Evolutionary conservation across 2,113 vertebrate species (phyloP), one percentile per base, ranked within the genome.

Genomic region (Carlito syrichta): DNA sequence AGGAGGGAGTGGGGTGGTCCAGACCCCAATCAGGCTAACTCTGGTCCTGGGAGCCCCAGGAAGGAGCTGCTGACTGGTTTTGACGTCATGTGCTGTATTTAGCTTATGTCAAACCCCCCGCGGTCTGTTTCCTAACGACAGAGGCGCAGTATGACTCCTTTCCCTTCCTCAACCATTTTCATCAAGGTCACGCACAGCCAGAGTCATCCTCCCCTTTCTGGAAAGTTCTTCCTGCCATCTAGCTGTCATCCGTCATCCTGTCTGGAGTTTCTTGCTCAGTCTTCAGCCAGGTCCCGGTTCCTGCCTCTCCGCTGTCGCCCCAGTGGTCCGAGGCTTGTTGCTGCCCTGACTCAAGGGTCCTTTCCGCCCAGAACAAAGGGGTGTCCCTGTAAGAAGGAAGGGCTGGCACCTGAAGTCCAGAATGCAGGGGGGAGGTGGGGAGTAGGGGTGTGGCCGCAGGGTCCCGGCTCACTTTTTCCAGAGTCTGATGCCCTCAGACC

Each of bases 391-490:
- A 38, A 78, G 12, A 38, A 43, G 71, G 20, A 58, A 68, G n/a
- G 30, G 3, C 45, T 40, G 38, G 50, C 84, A 81, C 77, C 78
- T 35, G 87, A 86, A 74, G 84, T 76, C 50, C 90, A 81, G 63
- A 43, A 54, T 48, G 79, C 63, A 38, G 73, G 69, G 89, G 79
- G 95, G 25, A 68, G 93, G 32, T 78, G 16, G 13, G 60, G 81
- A 85, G 69, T 35, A 89, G 89, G 62, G 86, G 56, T 89, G 86
- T 92, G 95, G 85, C 78, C 82, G 2, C 92, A 66, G 14, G 81
- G 50, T 66, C 48, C 95, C 93, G 73, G 0, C 81, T 96, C 95
- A 96, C 1, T 4, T 89, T 96, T 95, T 94, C 92, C 96, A 85
- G 35, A 69, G 66, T 78, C 81, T 0, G 62, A 73, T 95, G 81